Conservation (phyloP, 1,140 invertebrate species). For the Bombus waltoni region DNA sequence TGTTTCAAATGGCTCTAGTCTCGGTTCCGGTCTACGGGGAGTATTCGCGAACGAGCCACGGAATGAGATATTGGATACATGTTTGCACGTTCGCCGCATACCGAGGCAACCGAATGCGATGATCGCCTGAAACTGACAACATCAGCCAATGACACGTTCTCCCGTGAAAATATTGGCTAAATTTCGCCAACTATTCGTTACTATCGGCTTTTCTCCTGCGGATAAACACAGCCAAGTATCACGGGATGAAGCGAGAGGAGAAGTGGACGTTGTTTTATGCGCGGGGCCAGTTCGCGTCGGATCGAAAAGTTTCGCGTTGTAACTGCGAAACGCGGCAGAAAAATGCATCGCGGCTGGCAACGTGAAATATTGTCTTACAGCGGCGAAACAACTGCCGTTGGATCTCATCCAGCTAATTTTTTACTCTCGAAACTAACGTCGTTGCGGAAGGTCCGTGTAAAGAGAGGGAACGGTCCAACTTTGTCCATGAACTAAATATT, state of each 20-base stretch:
- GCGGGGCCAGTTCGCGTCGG: neutral
- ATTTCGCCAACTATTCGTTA: neutral
- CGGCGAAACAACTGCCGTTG: neutral
- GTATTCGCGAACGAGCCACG: neutral
- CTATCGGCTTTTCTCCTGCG: neutral
- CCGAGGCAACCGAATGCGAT: neutral
- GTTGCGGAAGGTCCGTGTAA: neutral
- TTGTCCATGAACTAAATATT: neutral
- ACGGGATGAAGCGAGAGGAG: too few relatives aligned
- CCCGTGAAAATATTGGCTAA: neutral
- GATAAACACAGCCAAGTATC: neutral
- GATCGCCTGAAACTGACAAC: slow-evolving; percentile 1
- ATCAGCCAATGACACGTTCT: neutral
- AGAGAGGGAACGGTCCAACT: neutral
- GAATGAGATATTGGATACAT: slow-evolving; percentile 16
- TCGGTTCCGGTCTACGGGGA: neutral
- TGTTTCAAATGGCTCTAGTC: neutral
- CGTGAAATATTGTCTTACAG: neutral
- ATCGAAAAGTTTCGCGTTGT: slow-evolving; percentile 21
- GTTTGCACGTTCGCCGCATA: neutral
- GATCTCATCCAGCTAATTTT: slow-evolving; percentile 25
- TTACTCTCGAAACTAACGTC: neutral
- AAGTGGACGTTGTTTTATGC: neutral
- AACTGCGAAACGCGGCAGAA: neutral
- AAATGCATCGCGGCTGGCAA: neutral